Percentiles rank a stretch among this genome's conserved stretches.
These are phyloP conservation scores for Tympanoctomys barrerae DNA, from an alignment of 2,797 vertebrate genomes.

Conservation along the genomic window DNA sequence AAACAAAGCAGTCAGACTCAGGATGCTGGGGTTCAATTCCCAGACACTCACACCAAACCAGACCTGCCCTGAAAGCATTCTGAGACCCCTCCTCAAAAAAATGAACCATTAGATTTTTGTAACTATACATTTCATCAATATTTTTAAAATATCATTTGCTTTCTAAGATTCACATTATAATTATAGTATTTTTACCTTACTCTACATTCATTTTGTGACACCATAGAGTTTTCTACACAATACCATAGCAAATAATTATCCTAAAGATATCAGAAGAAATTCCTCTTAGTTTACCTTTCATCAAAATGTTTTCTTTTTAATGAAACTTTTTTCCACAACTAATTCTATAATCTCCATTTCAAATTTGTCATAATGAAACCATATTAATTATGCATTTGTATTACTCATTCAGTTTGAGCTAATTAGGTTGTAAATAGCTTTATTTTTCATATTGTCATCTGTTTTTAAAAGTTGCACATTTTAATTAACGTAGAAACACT, in stretches of 20 bases:
- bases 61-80: no score
- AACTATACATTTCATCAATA: neutral
- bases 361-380: conserved; percentile 74
- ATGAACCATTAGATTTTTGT: neutral
- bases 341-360: conserved; percentile 79
- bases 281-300: conserved; percentile 35
- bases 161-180: neutral
- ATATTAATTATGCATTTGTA: conserved; percentile 84
- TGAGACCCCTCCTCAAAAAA: no score
- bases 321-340: conserved; percentile 73
- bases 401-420: conserved; percentile 85
- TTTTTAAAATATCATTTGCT: neutral
- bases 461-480: conserved; percentile 87
- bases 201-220: neutral
- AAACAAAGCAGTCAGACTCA: no score
- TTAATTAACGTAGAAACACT: conserved; percentile 88
- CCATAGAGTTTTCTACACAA: neutral
- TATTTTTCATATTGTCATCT: conserved; percentile 88
- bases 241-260: neutral
- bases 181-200: neutral
- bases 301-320: conserved; percentile 16
- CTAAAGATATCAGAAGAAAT: conserved; percentile 9
- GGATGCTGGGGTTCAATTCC: no score
- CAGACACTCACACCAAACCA: no score
- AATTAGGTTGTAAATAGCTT: conserved; percentile 88